Conservation (phyloP, 2,797 vertebrate genomes). For the Scolopax rusticola region DNA sequence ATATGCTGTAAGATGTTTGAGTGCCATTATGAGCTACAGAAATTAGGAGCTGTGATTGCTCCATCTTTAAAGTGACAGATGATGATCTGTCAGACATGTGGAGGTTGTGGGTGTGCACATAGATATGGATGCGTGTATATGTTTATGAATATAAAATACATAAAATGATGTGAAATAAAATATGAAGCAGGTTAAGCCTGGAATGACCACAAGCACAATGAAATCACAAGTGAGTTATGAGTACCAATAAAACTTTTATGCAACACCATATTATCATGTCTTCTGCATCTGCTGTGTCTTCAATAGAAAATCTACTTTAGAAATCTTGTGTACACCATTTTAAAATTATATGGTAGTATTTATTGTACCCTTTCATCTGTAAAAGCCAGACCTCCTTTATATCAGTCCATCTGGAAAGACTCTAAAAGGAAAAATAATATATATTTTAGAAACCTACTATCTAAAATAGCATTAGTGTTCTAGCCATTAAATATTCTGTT, state of each 20-base stretch:
- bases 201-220: constrained; percentile 65
- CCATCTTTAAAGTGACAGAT: background rate
- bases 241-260: constrained; percentile 67
- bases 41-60: constrained; percentile 3
- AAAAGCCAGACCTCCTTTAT: constrained; percentile 23
- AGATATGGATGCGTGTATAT: background rate
- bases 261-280: constrained; percentile 44
- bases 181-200: constrained; percentile 35
- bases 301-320: constrained; percentile 41
- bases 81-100: background rate
- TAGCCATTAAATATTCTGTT: background rate
- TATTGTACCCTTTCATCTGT: constrained; percentile 45
- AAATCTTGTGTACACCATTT: constrained; percentile 48
- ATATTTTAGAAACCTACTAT: background rate
- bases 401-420: constrained; percentile 23
- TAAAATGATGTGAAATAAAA: constrained; percentile 33
- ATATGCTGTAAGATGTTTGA: background rate
- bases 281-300: constrained; percentile 39
- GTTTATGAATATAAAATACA: background rate
- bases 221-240: constrained; percentile 62
- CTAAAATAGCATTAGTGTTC: constrained; percentile 17
- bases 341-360: constrained; percentile 28
- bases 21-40: background rate
- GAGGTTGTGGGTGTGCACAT: background rate
- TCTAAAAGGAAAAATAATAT: constrained; percentile 31